Evolutionary conservation across 2,113 vertebrate genomes (phyloP).

Genomic region (Alligator mississippiensis): DNA sequence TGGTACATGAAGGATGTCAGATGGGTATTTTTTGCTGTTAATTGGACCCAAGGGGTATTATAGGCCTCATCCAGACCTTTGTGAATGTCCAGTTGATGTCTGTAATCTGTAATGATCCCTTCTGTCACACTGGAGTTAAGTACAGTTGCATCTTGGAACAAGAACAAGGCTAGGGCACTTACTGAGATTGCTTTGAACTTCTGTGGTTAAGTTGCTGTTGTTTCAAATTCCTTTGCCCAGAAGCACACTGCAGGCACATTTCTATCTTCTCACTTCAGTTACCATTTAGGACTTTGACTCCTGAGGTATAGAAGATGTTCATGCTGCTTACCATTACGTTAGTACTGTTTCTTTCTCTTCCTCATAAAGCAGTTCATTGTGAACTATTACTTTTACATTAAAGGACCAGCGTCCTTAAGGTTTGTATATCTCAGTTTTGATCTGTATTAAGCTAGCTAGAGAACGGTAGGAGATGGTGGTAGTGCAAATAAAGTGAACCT

Average conservation of each 20-base stretch:
- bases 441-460: neutral
- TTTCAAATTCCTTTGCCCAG: conserved; percentile 43
- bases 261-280: neutral
- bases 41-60: neutral
- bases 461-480: neutral
- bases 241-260: neutral
- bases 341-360: neutral
- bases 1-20: neutral
- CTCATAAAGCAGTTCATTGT: neutral
- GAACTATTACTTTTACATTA: neutral
- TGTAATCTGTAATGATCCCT: neutral
- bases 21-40: neutral
- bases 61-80: neutral
- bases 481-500: conserved; percentile 5
- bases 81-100: neutral
- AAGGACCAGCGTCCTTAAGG: neutral
- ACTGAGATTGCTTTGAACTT: conserved; percentile 2
- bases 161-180: conserved; percentile 6
- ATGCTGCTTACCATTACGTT: neutral
- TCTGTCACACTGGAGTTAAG: neutral
- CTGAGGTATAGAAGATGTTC: neutral
- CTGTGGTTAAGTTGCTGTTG: conserved; percentile 22
- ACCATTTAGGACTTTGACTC: neutral
- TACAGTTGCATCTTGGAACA: neutral
- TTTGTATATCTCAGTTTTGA: neutral